phyloP scores from a whole-genome alignment of 2,888 invertebrate genomes.

The Stegophylla sp. region DNA sequence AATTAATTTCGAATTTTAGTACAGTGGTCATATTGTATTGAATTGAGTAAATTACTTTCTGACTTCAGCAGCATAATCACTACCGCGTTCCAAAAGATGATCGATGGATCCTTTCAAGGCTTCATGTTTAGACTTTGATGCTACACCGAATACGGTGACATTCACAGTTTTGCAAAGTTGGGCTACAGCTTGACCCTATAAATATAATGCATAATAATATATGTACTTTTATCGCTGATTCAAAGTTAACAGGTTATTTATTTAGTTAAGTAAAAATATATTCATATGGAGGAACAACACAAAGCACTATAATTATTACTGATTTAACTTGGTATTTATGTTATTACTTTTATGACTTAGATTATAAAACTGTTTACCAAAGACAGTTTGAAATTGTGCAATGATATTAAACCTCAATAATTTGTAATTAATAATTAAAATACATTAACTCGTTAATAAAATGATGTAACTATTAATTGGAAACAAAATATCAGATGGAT shows the following conservation, averaged over 20 bases:
- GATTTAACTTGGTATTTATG: not conserved
- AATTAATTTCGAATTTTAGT: constrained; percentile 52
- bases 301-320: not conserved
- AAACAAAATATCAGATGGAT: not conserved
- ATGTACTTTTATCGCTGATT: too few species aligned
- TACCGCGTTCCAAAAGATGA: constrained; percentile 80
- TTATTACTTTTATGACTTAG: constrained; percentile 1
- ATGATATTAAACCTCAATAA: not conserved
- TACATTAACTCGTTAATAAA: not conserved
- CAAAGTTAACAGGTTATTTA: too few species aligned
- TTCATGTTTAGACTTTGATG: constrained; percentile 84
- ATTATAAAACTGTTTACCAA: not conserved
- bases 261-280: too few species aligned
- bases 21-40: not conserved
- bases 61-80: constrained; percentile 83
- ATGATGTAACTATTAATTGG: not conserved
- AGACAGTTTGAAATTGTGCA: not conserved
- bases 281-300: too few species aligned
- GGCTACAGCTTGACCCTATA: constrained; percentile 83
- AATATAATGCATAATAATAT: constrained; percentile 59
- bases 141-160: constrained; percentile 83
- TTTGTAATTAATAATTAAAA: not conserved
- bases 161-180: constrained; percentile 82
- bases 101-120: constrained; percentile 78
- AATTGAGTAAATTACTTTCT: constrained; percentile 71